phyloP scores from a whole-genome alignment of 1,140 invertebrate species.

The Gonioctena quinquepunctata region DNA sequence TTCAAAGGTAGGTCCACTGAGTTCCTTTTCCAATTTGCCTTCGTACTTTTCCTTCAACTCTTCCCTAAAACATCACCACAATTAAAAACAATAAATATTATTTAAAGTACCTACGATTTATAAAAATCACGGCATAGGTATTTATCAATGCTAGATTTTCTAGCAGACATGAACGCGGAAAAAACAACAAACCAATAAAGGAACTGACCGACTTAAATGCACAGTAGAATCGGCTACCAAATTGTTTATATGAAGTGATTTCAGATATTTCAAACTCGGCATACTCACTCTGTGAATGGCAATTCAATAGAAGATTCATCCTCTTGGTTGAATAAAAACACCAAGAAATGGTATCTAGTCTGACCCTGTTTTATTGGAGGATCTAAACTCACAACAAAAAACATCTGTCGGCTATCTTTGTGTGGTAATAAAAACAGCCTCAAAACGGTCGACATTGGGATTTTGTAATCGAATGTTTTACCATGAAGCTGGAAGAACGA shows the following conservation, averaged over 20 bases:
- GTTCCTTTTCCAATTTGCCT: conserved; percentile 87
- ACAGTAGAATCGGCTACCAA: no score
- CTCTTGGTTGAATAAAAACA: conserved; percentile 92
- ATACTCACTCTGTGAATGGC: conserved; percentile 83
- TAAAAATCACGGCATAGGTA: no score
- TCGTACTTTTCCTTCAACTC: conserved; percentile 95
- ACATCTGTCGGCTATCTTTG: conserved; percentile 97
- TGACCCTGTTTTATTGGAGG: conserved; percentile 99
- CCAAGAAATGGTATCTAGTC: conserved; percentile 94
- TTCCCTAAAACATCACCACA: conserved; percentile 63
- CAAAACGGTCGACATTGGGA: conserved; percentile 94
- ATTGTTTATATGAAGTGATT: no score
- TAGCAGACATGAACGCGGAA: no score
- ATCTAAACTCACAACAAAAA: conserved; percentile 98
- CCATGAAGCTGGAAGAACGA: conserved; percentile 98
- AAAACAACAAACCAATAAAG: no score
- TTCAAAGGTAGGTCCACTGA: conserved; percentile 93
- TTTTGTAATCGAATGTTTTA: conserved; percentile 99
- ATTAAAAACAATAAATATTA: neutral
- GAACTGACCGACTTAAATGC: no score
- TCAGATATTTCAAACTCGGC: conserved; percentile 17
- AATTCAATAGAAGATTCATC: conserved; percentile 94
- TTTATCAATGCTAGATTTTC: no score
- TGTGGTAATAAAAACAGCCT: conserved; percentile 95
- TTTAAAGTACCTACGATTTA: no score